Evolutionary conservation across 2,113 vertebrate genomes (phyloP).

Genomic region (Coracopsis vasa): DNA sequence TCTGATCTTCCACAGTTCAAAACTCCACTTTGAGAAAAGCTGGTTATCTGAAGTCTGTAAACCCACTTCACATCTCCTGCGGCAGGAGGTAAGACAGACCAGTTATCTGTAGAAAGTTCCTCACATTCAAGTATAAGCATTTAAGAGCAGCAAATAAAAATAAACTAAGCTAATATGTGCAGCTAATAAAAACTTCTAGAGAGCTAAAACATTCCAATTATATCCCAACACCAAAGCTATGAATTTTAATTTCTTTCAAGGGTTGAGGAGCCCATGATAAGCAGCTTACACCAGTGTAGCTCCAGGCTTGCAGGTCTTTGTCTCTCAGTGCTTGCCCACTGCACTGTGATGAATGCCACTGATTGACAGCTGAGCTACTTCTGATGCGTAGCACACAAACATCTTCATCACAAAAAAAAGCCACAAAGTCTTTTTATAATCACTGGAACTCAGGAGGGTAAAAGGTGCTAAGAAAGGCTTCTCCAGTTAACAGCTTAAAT

Average conservation of each 20-base stretch:
- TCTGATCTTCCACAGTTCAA: background rate
- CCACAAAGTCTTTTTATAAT: background rate
- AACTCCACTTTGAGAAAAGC: background rate
- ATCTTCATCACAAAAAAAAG: conserved; percentile 8
- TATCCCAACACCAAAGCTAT: background rate
- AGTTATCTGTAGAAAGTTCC: accelerated
- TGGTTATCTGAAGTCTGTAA: background rate
- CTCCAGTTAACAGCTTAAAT: background rate
- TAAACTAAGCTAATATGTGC: background rate
- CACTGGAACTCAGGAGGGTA: background rate
- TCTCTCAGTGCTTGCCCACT: background rate
- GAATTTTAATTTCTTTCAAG: background rate
- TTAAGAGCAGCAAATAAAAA: background rate
- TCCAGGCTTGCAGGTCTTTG: background rate
- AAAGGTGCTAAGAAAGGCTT: background rate
- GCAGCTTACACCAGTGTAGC: background rate
- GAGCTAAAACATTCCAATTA: background rate
- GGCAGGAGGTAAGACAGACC: background rate
- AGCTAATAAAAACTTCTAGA: background rate
- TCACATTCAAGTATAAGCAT: background rate
- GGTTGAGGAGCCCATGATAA: background rate
- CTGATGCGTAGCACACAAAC: background rate
- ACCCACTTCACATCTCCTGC: background rate
- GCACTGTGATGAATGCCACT: background rate
- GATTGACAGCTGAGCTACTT: background rate